phyloP scores from a whole-genome alignment of 2,888 invertebrate genomes.

The Phragmatobia fuliginosa region DNA sequence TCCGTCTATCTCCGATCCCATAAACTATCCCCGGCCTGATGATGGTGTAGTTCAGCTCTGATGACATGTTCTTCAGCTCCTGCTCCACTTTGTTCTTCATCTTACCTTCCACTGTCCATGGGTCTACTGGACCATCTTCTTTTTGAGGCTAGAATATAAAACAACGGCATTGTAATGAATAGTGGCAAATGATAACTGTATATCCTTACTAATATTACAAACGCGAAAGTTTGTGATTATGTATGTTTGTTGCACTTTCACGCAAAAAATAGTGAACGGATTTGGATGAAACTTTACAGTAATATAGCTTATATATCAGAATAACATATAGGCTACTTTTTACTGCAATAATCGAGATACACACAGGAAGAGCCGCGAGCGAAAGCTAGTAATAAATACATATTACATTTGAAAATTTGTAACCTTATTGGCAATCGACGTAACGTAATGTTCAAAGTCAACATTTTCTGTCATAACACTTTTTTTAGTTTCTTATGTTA shows the following conservation, averaged over 20 bases:
- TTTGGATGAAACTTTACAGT: too few relatives aligned
- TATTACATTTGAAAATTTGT: neutral
- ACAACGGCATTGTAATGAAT: neutral
- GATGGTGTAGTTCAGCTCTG: conserved; percentile 91
- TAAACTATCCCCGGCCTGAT: conserved; percentile 95
- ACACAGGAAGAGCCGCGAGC: too few relatives aligned
- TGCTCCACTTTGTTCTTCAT: conserved; percentile 95
- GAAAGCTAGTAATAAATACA: too few relatives aligned
- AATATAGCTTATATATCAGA: too few relatives aligned
- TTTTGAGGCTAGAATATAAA: conserved; percentile 86
- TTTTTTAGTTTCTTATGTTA: too few relatives aligned
- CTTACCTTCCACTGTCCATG: conserved; percentile 94
- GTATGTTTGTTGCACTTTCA: too few relatives aligned
- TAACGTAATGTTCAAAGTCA: neutral
- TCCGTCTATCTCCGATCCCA: conserved; percentile 93
- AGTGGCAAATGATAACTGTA: neutral
- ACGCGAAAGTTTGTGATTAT: too few relatives aligned
- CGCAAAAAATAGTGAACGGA: too few relatives aligned
- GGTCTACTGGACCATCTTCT: conserved; percentile 92
- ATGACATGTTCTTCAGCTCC: conserved; percentile 89
- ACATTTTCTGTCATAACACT: neutral
- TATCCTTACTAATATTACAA: too few relatives aligned
- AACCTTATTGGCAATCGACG: neutral
- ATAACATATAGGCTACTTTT: too few relatives aligned
- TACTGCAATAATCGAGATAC: too few relatives aligned